These are phyloP conservation scores for Ceratothoa steindachneri DNA, from an alignment of 2,888 invertebrate genomes.

Conservation along the genomic window DNA sequence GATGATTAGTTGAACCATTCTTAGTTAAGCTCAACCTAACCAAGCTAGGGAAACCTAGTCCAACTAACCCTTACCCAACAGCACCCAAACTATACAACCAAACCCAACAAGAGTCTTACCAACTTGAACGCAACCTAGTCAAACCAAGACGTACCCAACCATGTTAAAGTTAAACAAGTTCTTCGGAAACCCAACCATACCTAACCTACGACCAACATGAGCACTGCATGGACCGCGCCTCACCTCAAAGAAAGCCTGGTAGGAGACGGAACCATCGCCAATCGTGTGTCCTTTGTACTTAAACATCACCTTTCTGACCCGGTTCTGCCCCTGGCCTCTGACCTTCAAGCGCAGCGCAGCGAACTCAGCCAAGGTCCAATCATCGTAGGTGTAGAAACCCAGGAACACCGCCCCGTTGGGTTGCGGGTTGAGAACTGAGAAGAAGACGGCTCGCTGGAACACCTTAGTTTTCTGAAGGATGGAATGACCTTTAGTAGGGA, in stretches of 20 bases:
- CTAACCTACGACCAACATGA: too few relatives aligned
- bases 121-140: too few relatives aligned
- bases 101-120: too few relatives aligned
- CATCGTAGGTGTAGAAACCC: constrained; percentile 58
- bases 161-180: too few relatives aligned
- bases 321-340: constrained; percentile 61
- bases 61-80: too few relatives aligned
- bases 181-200: not conserved
- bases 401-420: constrained; percentile 66
- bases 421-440: constrained; percentile 64
- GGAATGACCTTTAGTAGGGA: too few relatives aligned
- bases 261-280: constrained; percentile 60
- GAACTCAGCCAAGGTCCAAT: constrained; percentile 58
- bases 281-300: constrained; percentile 59
- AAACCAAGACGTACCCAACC: too few relatives aligned
- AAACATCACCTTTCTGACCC: constrained; percentile 62
- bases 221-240: not conserved
- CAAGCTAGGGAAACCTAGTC: too few relatives aligned
- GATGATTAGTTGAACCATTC: too few relatives aligned
- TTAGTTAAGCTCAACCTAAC: too few relatives aligned
- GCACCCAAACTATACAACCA: too few relatives aligned
- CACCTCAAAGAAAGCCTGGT: constrained; percentile 59
- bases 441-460: constrained; percentile 63
- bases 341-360: constrained; percentile 58
- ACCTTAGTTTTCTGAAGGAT: constrained; percentile 60